These are phyloP conservation scores for Labia minor DNA, from an alignment of 2,888 invertebrate species.

Conservation along the genomic window DNA sequence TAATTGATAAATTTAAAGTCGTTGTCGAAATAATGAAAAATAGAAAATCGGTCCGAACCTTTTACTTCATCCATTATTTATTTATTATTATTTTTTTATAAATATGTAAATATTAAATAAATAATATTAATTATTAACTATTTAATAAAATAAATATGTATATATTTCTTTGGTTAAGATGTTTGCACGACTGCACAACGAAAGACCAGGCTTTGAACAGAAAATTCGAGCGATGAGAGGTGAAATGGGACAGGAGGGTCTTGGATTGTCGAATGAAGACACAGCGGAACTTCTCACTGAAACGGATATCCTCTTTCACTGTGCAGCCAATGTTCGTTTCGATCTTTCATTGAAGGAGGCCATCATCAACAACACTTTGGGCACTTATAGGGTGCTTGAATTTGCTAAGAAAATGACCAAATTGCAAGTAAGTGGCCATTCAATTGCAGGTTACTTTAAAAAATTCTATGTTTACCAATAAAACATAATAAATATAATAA, in stretches of 20 bases:
- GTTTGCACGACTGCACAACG: conserved; percentile 57
- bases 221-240: conserved; percentile 49
- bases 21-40: too few relatives aligned
- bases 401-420: conserved; percentile 64
- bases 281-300: conserved; percentile 51
- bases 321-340: conserved; percentile 60
- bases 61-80: too few relatives aligned
- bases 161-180: too few relatives aligned
- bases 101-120: too few relatives aligned
- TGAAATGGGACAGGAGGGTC: conserved; percentile 54
- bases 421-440: conserved; percentile 40
- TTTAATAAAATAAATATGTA: too few relatives aligned
- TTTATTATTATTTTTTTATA: too few relatives aligned
- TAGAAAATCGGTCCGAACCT: too few relatives aligned
- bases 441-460: too few relatives aligned
- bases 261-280: conserved; percentile 58
- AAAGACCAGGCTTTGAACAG: conserved; percentile 33
- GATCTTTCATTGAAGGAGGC: conserved; percentile 85
- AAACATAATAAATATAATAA: too few relatives aligned
- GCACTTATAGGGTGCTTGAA: conserved; percentile 75
- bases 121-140: too few relatives aligned
- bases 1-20: too few relatives aligned
- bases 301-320: conserved; percentile 74
- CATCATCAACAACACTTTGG: conserved; percentile 81
- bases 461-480: too few relatives aligned